Evolutionary conservation across 1,140 invertebrate species (phyloP).

Genomic region (Catajapyx aquilonaris): DNA sequence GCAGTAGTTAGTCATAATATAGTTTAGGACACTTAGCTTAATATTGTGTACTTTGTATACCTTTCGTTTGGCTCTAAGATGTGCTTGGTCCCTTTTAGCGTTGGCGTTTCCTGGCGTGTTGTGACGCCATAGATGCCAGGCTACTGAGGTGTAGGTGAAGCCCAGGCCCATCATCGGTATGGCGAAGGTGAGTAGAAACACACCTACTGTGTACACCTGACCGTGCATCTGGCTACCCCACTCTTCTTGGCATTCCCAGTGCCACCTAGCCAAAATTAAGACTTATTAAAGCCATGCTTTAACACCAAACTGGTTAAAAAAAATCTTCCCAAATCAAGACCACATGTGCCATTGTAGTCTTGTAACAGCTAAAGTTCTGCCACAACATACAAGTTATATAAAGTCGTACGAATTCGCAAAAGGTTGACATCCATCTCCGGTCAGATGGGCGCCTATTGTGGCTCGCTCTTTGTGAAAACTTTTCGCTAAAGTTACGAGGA

Average conservation of each 20-base stretch:
- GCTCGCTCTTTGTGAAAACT: no score
- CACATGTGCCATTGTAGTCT: no score
- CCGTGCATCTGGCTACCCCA: slow-evolving; percentile 14
- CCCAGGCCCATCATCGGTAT: slow-evolving; percentile 25
- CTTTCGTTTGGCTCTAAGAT: slow-evolving; percentile 26
- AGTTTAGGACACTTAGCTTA: background rate
- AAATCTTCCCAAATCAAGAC: background rate
- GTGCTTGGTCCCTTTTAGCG: slow-evolving; percentile 21
- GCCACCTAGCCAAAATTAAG: slow-evolving; percentile 10
- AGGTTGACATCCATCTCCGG: no score
- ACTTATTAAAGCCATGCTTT: background rate
- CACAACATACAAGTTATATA: no score
- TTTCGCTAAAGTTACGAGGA: no score
- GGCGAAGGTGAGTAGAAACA: slow-evolving; percentile 27
- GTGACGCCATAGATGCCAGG: slow-evolving; percentile 22
- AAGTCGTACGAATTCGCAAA: no score
- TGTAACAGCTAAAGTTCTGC: no score
- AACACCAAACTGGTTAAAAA: background rate
- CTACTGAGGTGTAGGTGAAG: slow-evolving; percentile 24
- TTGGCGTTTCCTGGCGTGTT: slow-evolving; percentile 28
- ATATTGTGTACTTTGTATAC: slow-evolving; percentile 15
- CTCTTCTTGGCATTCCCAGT: slow-evolving; percentile 19
- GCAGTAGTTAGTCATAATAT: slow-evolving; percentile 7
- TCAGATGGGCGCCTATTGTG: no score
- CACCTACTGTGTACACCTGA: slow-evolving; percentile 22